Conservation (phyloP, 2,113 vertebrate genomes). For the Todiramphus saurophagus region DNA sequence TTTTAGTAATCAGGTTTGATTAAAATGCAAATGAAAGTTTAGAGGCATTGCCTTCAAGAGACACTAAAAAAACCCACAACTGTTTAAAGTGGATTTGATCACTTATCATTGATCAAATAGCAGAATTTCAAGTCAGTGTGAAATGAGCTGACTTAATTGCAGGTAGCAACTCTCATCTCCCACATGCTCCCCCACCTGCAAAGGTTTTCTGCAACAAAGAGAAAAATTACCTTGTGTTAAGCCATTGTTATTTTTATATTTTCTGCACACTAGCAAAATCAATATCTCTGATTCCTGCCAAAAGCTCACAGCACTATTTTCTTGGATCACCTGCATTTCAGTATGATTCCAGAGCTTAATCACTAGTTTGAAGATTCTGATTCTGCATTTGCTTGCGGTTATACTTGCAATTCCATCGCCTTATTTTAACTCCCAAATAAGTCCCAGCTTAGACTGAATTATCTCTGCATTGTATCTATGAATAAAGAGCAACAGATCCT, state of each 20-base stretch:
- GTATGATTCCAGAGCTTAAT: background rate
- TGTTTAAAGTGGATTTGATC: background rate
- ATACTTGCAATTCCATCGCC: background rate
- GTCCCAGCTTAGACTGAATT: background rate
- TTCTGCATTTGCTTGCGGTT: background rate
- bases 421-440: background rate
- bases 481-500: background rate
- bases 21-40: background rate
- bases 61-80: background rate
- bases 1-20: background rate
- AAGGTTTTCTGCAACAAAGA: background rate
- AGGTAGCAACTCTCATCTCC: background rate
- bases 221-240: background rate
- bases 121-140: background rate
- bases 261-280: constrained; percentile 7
- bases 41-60: background rate
- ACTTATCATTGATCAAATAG: background rate
- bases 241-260: background rate
- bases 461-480: background rate
- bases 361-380: background rate
- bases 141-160: background rate
- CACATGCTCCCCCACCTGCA: background rate
- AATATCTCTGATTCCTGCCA: background rate
- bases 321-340: background rate
- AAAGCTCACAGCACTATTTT: background rate